Evolutionary conservation across 2,888 invertebrate genomes (phyloP).

Genomic region (Hypercompe scribonia): DNA sequence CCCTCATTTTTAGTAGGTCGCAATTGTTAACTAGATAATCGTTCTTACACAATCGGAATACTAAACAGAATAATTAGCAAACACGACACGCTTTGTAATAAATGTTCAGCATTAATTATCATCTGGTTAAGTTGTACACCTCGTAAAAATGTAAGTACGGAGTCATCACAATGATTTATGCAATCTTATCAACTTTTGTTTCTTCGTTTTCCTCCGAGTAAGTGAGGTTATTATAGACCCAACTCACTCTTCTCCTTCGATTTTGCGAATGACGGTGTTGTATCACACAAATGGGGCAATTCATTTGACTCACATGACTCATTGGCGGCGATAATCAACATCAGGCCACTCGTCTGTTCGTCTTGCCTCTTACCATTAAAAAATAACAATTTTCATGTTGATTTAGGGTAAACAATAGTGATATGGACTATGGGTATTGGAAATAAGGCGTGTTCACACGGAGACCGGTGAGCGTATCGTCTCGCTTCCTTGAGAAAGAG

Average conservation of each 20-base stretch:
- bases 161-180: slow-evolving; percentile 11
- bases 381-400: slow-evolving; percentile 10
- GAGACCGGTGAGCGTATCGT: slow-evolving; percentile 42
- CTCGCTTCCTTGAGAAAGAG: slow-evolving; percentile 46
- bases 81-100: slow-evolving; percentile 35
- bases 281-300: not conserved
- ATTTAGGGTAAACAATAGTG: slow-evolving; percentile 22
- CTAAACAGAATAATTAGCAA: slow-evolving; percentile 44
- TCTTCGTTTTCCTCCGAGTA: not conserved
- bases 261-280: not conserved
- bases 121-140: slow-evolving; percentile 24
- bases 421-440: slow-evolving; percentile 21
- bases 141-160: slow-evolving; percentile 24
- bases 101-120: slow-evolving; percentile 29
- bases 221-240: not conserved
- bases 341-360: no score
- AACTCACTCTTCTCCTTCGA: not conserved
- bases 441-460: slow-evolving; percentile 50
- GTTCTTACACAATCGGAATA: slow-evolving; percentile 37
- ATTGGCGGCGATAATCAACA: no score
- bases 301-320: not conserved
- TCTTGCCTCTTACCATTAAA: not conserved
- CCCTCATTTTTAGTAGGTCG: slow-evolving; percentile 32
- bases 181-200: not conserved
- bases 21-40: slow-evolving; percentile 45